Percentiles rank a stretch among this genome's conserved stretches.
These are phyloP conservation scores for Leucophenga montana DNA, from an alignment of 2,888 invertebrate species.

Conservation along the genomic window DNA sequence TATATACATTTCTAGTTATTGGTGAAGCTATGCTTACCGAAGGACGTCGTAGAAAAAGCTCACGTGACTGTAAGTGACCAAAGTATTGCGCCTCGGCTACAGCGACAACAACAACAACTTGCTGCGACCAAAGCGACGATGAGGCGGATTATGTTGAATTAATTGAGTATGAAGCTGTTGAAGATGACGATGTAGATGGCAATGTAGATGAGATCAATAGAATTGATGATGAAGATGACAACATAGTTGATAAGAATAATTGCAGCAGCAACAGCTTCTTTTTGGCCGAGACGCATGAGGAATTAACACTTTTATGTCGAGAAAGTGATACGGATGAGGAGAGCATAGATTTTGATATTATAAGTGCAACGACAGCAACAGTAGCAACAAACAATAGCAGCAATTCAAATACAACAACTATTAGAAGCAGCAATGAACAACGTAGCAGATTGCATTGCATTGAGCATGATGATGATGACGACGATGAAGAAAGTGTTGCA, in stretches of 20 bases:
- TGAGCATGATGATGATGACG: constrained; percentile 16
- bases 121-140: constrained; percentile 40
- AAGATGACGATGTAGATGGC: constrained; percentile 27
- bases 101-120: constrained; percentile 48
- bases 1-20: constrained; percentile 58
- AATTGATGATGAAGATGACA: too few species aligned
- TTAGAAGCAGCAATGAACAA: background rate
- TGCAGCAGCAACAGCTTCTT: constrained; percentile 48
- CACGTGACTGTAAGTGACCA: constrained; percentile 85
- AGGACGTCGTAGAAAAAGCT: constrained; percentile 77
- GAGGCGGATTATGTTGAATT: constrained; percentile 58
- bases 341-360: background rate
- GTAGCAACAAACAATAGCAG: background rate
- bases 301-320: constrained; percentile 28
- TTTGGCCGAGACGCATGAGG: constrained; percentile 67
- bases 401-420: background rate
- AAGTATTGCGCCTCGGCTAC: constrained; percentile 75
- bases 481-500: constrained; percentile 32
- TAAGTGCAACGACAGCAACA: constrained; percentile 12
- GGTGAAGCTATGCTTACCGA: constrained; percentile 69
- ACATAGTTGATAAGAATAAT: background rate
- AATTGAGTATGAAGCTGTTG: constrained; percentile 49
- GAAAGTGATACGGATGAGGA: constrained; percentile 47
- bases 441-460: constrained; percentile 24
- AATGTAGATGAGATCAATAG: constrained; percentile 24